Evolutionary conservation across 2,888 invertebrate species (phyloP), one percentile per base, ranked within the genome.

Genomic region (Macaria liturata): DNA sequence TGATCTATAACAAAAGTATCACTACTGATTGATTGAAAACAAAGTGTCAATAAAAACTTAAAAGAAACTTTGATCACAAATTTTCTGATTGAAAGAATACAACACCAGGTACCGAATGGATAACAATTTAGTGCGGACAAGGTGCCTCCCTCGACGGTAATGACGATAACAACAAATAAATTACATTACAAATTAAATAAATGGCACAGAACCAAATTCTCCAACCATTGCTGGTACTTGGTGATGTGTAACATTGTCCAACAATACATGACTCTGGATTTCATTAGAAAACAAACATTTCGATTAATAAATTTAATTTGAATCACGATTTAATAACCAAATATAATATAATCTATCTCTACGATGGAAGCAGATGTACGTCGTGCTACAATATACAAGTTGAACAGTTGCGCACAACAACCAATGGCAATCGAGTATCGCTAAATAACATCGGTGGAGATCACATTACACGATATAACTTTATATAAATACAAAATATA

Each of bases 361-460:
- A 85, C 77, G 83, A 85, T 90, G 91, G 91, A 91, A 91, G 91
- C 89, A 87, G 85, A 81, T 80, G 83, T 80, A 74, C 68, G 83
- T 83, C 75, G 83, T 75, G 78, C 76, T 76, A 82, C 83, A 83
- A 81, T 81, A 81, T 81, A 66, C 46, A 66, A 63, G 70, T 76
- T 20, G 71, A 78, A 80, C 86, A 83, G 84, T 80, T 82, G 57
- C 45, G 82, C 75, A 70, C 78, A 80, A 86, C 89, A 86, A 88
- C 88, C 75, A 90, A 91, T 91, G 91, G 91, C 91, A 91, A 86
- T 85, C 78, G 83, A 83, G 79, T 86, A 84, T 86, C 85, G 88
- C 86, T 91, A 89, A 89, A 83, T 87, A 90, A 90, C 88, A 87
- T 91, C 91, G 91, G 91, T 91, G 91, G 91, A 91, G 91, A 91